Evolutionary conservation across 2,113 vertebrate genomes (phyloP).

Genomic region (Rhegmatorhina hoffmannsi): DNA sequence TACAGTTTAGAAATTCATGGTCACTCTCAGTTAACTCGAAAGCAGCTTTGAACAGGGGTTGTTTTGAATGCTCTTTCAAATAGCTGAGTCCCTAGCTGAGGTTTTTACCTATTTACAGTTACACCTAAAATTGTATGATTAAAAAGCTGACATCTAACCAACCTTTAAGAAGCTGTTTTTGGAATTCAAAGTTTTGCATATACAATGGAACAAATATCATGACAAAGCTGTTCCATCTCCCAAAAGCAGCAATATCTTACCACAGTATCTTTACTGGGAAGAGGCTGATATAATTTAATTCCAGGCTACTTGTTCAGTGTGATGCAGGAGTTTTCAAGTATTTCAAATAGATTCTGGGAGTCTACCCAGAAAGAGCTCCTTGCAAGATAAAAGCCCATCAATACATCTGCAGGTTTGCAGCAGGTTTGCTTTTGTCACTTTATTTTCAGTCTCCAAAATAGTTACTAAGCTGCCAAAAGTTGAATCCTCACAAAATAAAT

Average conservation of each 20-base stretch:
- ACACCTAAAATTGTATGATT: neutral
- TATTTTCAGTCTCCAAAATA: slow-evolving; percentile 39
- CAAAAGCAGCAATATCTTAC: neutral
- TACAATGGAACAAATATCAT: neutral
- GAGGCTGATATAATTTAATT: neutral
- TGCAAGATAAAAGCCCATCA: neutral
- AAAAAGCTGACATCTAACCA: neutral
- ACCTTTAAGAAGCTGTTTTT: neutral
- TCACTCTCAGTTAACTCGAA: neutral
- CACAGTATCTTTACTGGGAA: neutral
- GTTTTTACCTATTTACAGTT: neutral
- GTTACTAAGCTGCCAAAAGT: slow-evolving; percentile 11
- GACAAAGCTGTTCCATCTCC: neutral
- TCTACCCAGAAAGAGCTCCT: neutral
- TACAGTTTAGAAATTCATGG: neutral
- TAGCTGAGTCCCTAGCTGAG: neutral
- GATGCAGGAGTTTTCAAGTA: neutral
- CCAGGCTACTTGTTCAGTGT: neutral
- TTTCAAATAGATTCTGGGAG: neutral
- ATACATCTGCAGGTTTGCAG: neutral
- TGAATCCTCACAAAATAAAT: slow-evolving; percentile 13
- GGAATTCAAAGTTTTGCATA: neutral
- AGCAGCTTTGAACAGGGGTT: neutral
- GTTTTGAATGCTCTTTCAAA: neutral
- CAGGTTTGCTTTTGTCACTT: slow-evolving; percentile 10